These are phyloP conservation scores for Sitodiplosis mosellana DNA, from an alignment of 1,140 invertebrate genomes.

Conservation along the genomic window DNA sequence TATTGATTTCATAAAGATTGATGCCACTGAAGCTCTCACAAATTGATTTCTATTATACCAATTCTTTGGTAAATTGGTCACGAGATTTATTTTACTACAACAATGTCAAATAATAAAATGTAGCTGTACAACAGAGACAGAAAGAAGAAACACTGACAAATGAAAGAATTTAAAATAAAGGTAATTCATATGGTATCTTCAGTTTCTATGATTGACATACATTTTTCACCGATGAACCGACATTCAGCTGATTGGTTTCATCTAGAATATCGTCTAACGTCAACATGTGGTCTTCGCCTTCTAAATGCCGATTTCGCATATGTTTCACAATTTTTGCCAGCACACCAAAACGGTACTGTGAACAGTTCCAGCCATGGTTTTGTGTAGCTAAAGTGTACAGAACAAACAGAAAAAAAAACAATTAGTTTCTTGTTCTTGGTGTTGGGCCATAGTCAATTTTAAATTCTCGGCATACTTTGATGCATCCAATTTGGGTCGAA, in stretches of 20 bases:
- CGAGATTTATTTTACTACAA: too few relatives aligned
- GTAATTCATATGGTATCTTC: too few relatives aligned
- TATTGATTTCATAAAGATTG: too few relatives aligned
- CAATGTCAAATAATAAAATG: too few relatives aligned
- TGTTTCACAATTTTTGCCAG: slow-evolving; percentile 94
- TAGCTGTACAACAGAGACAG: too few relatives aligned
- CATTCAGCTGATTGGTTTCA: slow-evolving; percentile 94
- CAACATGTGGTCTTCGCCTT: slow-evolving; percentile 81
- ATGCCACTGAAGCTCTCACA: too few relatives aligned
- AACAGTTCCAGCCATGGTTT: slow-evolving; percentile 65
- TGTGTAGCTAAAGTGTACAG: slow-evolving; percentile 43
- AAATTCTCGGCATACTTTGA: slow-evolving; percentile 31
- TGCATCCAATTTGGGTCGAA: slow-evolving; percentile 52
- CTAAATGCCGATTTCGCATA: slow-evolving; percentile 85
- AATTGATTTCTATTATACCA: too few relatives aligned
- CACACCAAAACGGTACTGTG: slow-evolving; percentile 84
- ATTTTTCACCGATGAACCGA: slow-evolving; percentile 67
- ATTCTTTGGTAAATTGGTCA: too few relatives aligned
- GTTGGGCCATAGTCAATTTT: too few relatives aligned
- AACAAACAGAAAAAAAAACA: background rate
- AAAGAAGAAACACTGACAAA: too few relatives aligned
- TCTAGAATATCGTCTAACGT: slow-evolving; percentile 90
- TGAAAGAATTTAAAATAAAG: too few relatives aligned
- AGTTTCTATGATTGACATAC: slow-evolving; percentile 26
- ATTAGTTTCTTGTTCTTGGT: too few relatives aligned